Base-by-base conservation (phyloP, 2,113 vertebrate species). In the Ranitomeya variabilis region DNA sequence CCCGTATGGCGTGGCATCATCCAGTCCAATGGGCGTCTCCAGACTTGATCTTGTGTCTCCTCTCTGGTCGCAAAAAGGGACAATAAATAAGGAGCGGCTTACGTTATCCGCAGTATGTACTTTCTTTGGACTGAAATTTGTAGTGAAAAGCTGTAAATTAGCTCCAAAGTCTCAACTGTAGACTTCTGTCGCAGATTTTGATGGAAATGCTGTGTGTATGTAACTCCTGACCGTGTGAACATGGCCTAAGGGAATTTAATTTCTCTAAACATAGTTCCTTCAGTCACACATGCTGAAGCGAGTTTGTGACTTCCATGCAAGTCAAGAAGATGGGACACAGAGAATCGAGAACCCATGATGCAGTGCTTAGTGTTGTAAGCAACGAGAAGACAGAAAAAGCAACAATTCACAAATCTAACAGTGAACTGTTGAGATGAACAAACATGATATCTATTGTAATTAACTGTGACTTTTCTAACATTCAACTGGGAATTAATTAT, bases 401-500 rank as follows among this genome's bases (percentile, higher is more conserved):
- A 37, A 71, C 18, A 52, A 11, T 18, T 18, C 16, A 21, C 3
- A 76, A 21, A 76, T 7, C 69, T 78, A 14, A 26, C 59, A 10
- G 11, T 3, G 1, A 79, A 57, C 6, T 78, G 81, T 52, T n/a
- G 37, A 67, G 21, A 69, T 14, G 13, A 21, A 51, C n/a, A 54
- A 83, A 69, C 26, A 45, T 16, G 19, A 69, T 16, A 19, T 26
- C 51, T 5, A 69, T 7, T 55, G 51, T 52, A 83, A 83, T 69
- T 69, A 83, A 83, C 60, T 69, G 82, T 54, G 62, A 52, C 60
- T 83, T 54, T 60, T 69, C 51, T 1, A 10, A 7, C 62, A 83
- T 52, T 83, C 82, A 67, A 69, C 64, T 69, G 7, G 64, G 45
- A 83, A 69, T 83, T 54, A 26, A 69, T 83, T 83, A 83, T 52